Base-by-base conservation (phyloP, 2,797 vertebrate species). In the Sylvia borin region DNA sequence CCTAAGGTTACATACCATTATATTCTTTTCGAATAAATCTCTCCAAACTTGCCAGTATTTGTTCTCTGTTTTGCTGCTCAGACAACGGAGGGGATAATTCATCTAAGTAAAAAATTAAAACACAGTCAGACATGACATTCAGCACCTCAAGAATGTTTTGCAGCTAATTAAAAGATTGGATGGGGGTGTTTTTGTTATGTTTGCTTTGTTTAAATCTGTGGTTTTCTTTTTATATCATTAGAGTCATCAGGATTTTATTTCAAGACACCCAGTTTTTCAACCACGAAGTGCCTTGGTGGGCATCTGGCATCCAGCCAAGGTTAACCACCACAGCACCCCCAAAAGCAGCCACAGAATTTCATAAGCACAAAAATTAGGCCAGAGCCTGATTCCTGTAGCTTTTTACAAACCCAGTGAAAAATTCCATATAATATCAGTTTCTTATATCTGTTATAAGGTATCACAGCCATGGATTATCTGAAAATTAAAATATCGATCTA, bases 11-110 rank as follows among this genome's bases (percentile, higher is more conserved):
- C 98, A 96, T 98, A 99, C 99, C 99, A 60, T 99, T 99, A 93
- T 98, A 99, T 89, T 99, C 99, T 93, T 99, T 99, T 55, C 99
- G 98, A 91, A 99, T 99, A 95, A 99, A 99, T 84, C 99, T 98
- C 97, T 99, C 99, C 98, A 99, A 97, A 83, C 99, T 97, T 93
- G 95, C 98, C 62, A 99, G 98, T 96, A 99, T 99, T 97, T 99
- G 99, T 86, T 99, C 99, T 93, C 99, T 98, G 97, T 99, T 99
- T 97, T 99, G 99, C 96, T 99, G 99, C 97, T 99, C 99, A 66
- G 94, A 94, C 58, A 97, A 97, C 66, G 98, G 98, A 18, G 99
- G 99, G 14, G 99, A 99, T 94, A 99, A 95, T 74, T 99, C 99
- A 97, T 98, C 99, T 99, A 96, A 73, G 85, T 55, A 93, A 88